These are phyloP conservation scores for Lottia gigantea DNA, from an alignment of 2,888 invertebrate genomes.

Conservation along the genomic window DNA sequence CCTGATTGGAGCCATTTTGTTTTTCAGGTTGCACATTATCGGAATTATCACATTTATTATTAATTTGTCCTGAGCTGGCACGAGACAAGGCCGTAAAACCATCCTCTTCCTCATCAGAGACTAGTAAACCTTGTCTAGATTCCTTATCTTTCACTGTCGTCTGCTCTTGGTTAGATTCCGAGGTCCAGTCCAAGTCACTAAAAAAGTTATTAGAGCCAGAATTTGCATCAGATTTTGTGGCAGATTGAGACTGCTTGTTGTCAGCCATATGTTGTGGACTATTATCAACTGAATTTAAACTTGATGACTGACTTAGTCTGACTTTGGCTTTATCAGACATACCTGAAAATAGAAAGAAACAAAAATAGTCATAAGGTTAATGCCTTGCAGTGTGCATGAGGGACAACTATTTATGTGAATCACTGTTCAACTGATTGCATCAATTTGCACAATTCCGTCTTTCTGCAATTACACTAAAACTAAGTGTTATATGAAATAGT, in stretches of 20 bases:
- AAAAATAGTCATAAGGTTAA: too few species aligned
- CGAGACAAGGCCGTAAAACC: constrained; percentile 50
- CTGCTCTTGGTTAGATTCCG: constrained; percentile 28
- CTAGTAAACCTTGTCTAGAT: constrained; percentile 38
- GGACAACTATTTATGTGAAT: too few species aligned
- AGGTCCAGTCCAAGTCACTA: constrained; percentile 50
- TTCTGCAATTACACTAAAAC: too few species aligned
- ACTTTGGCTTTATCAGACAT: constrained; percentile 55
- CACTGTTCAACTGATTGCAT: too few species aligned
- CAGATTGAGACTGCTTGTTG: constrained; percentile 26
- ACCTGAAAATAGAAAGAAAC: constrained; percentile 34
- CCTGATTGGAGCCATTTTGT: constrained; percentile 14
- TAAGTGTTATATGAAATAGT: too few species aligned
- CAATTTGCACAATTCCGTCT: too few species aligned
- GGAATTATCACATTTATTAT: not conserved
- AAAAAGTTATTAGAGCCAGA: constrained; percentile 40
- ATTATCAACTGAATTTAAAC: constrained; percentile 43
- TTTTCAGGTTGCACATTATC: not conserved
- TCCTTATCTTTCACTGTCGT: constrained; percentile 35
- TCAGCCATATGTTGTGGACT: constrained; percentile 37
- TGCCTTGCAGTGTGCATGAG: too few species aligned
- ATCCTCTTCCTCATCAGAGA: constrained; percentile 53
- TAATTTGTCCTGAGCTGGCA: constrained; percentile 28
- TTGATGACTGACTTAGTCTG: constrained; percentile 46
- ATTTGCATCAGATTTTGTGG: constrained; percentile 9